These are phyloP conservation scores for Asarcornis scutulata DNA, from an alignment of 2,113 vertebrate genomes.

Conservation along the genomic window DNA sequence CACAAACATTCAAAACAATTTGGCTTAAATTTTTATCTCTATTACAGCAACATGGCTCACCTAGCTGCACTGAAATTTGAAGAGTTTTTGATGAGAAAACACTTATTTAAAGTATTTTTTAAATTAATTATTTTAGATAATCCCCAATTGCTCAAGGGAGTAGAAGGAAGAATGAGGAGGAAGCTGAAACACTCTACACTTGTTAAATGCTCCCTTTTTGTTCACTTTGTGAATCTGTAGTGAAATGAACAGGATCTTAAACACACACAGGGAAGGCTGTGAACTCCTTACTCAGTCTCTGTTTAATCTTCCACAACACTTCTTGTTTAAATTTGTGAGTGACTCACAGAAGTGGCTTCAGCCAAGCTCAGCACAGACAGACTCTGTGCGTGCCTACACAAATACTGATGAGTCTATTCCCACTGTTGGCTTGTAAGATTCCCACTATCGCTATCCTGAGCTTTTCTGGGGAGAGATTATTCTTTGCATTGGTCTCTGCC, in stretches of 20 bases:
- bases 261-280: neutral
- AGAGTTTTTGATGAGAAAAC: neutral
- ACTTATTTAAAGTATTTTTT: neutral
- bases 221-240: slow-evolving; percentile 6
- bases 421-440: slow-evolving; percentile 34
- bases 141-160: neutral
- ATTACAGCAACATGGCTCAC: neutral
- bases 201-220: slow-evolving; percentile 5
- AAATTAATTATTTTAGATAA: neutral
- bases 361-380: slow-evolving; percentile 58
- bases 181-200: neutral
- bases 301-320: slow-evolving; percentile 47
- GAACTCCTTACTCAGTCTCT: slow-evolving; percentile 11
- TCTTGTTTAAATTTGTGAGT: slow-evolving; percentile 51
- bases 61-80: neutral
- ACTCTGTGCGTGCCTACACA: neutral
- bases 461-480: slow-evolving; percentile 4
- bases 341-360: slow-evolving; percentile 40
- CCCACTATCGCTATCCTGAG: slow-evolving; percentile 16
- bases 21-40: neutral
- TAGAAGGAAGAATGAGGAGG: neutral
- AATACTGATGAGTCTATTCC: slow-evolving; percentile 32
- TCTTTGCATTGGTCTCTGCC: neutral
- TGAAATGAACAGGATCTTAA: slow-evolving; percentile 30
- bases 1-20: neutral